These are phyloP conservation scores for Gobionotothen gibberifrons DNA, from an alignment of 2,797 vertebrate genomes.

Conservation along the genomic window DNA sequence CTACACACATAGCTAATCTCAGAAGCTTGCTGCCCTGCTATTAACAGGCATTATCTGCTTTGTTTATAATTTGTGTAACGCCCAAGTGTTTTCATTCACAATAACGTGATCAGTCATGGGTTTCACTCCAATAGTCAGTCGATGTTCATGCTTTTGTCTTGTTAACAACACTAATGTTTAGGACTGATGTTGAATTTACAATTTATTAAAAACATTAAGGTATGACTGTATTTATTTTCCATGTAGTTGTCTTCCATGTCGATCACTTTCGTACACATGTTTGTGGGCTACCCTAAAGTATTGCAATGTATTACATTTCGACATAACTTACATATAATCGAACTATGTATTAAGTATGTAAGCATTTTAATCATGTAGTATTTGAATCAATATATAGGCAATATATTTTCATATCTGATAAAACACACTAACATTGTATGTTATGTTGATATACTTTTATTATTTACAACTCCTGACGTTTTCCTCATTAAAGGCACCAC, in stretches of 20 bases:
- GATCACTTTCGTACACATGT: too few species aligned
- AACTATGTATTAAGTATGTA: neutral
- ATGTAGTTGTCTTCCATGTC: too few species aligned
- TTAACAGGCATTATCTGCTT: neutral
- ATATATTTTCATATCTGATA: neutral
- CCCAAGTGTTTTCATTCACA: neutral
- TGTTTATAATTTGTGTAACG: neutral
- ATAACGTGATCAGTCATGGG: neutral
- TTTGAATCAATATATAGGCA: neutral
- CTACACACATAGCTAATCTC: neutral
- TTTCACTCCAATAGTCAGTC: neutral
- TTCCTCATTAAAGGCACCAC: neutral
- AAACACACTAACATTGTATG: neutral
- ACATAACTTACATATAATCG: neutral
- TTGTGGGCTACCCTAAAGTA: too few species aligned
- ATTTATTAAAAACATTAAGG: neutral
- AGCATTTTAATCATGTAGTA: neutral
- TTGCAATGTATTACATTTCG: too few species aligned
- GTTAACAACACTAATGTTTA: neutral
- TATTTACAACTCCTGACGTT: neutral
- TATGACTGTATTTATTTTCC: too few species aligned
- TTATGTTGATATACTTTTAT: neutral
- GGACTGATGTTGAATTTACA: too few species aligned
- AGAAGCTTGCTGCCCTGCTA: neutral
- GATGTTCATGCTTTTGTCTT: too few species aligned